Conservation (phyloP, 92 coral and sea anemone genomes). For the Palythoa grandis region DNA sequence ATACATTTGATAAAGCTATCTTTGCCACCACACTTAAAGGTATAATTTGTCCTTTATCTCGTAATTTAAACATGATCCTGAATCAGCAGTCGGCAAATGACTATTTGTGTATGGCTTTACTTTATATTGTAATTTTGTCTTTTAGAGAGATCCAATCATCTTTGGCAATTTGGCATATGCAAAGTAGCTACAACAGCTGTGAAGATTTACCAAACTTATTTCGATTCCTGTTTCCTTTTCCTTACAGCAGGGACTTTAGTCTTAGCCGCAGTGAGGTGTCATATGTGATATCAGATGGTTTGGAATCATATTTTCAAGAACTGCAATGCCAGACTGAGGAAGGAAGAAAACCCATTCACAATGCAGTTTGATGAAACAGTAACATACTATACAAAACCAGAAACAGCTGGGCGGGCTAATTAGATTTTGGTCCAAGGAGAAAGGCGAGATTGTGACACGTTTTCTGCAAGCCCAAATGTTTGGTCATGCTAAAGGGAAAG, state of each 20-base stretch:
- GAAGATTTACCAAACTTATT: constrained; percentile 45
- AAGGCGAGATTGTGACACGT: constrained; percentile 50
- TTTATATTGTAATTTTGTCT: too few species aligned
- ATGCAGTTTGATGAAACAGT: constrained; percentile 41
- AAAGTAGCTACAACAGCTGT: constrained; percentile 47
- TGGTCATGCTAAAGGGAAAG: constrained; percentile 45
- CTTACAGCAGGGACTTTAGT: constrained; percentile 43
- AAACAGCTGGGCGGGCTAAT: constrained; percentile 33
- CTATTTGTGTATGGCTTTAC: too few species aligned
- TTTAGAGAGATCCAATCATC: too few species aligned
- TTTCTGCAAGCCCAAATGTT: constrained; percentile 38
- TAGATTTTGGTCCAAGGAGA: constrained; percentile 9
- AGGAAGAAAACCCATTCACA: constrained; percentile 47
- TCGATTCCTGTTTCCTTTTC: constrained; percentile 40
- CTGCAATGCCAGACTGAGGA: too few species aligned
- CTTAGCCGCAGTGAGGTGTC: constrained; percentile 38
- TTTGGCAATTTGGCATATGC: too few species aligned
- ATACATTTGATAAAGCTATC: too few species aligned
- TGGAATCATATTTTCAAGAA: too few species aligned
- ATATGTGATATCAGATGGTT: constrained; percentile 42
- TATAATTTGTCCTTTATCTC: too few species aligned
- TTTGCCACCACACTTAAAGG: too few species aligned
- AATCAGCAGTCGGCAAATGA: too few species aligned
- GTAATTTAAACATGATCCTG: too few species aligned
- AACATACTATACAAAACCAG: constrained; percentile 33